phyloP scores from a whole-genome alignment of 2,888 invertebrate species.

The Phrixothrix hirtus region DNA sequence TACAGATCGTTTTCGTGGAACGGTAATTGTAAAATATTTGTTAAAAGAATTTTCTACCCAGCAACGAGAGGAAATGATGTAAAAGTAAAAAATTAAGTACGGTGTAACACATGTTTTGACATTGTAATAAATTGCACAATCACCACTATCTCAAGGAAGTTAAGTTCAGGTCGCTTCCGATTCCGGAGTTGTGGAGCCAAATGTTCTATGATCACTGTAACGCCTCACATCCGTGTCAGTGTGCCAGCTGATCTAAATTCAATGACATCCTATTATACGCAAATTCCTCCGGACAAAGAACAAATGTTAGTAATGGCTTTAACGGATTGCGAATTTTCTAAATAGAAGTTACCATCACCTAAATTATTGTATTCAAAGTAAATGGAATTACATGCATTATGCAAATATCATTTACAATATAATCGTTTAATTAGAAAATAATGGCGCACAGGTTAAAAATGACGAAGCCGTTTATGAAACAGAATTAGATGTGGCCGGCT shows the following conservation, averaged over 20 bases:
- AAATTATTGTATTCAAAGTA: too few species aligned
- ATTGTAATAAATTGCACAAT: conserved; percentile 16
- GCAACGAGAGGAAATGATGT: background rate
- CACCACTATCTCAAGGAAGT: conserved; percentile 12
- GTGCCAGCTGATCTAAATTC: conserved; percentile 19
- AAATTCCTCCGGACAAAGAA: conserved; percentile 10
- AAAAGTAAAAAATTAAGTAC: background rate
- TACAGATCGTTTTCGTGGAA: background rate
- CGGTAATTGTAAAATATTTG: background rate
- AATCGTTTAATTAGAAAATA: too few species aligned
- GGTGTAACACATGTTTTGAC: background rate
- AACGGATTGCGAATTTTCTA: too few species aligned
- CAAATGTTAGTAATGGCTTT: conserved; percentile 5
- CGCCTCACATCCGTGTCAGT: conserved; percentile 16
- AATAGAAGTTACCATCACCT: too few species aligned
- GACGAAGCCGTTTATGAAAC: too few species aligned
- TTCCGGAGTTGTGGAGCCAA: conserved; percentile 27
- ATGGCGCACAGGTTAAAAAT: too few species aligned
- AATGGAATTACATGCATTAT: too few species aligned
- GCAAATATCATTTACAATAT: too few species aligned
- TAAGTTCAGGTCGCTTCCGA: conserved; percentile 26
- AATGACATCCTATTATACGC: conserved; percentile 12
- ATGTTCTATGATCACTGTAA: conserved; percentile 18
- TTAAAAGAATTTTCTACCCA: background rate
- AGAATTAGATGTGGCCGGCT: too few species aligned